Percentiles rank a stretch among this genome's conserved stretches.
Conservation (phyloP, 2,888 invertebrate genomes). For the Melipona beecheii region DNA sequence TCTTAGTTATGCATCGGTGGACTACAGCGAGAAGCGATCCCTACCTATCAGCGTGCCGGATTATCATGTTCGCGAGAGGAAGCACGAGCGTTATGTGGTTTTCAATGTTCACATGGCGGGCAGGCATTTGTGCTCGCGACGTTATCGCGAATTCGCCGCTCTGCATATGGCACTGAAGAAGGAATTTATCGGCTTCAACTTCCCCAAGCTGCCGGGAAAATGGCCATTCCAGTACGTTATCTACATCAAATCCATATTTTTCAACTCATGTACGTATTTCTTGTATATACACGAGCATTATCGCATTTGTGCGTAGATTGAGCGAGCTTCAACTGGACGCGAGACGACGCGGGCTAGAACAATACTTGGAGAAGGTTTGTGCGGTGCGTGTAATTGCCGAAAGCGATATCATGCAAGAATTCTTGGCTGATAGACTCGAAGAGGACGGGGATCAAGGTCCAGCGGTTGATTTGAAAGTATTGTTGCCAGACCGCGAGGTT, state of each 20-base stretch:
- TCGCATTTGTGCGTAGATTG: constrained; percentile 84
- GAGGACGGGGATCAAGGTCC: constrained; percentile 91
- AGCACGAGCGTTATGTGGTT: constrained; percentile 95
- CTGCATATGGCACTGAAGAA: constrained; percentile 95
- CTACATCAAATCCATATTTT: neutral
- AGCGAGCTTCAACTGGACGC: constrained; percentile 99
- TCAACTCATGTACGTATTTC: accelerated
- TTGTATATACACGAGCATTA: neutral
- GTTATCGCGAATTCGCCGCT: constrained; percentile 97
- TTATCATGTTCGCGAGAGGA: constrained; percentile 94
- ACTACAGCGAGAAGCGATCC: constrained; percentile 97
- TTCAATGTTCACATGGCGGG: constrained; percentile 99
- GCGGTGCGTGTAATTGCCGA: constrained; percentile 99
- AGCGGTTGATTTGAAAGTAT: constrained; percentile 90
- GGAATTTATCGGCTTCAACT: constrained; percentile 97
- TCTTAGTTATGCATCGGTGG: constrained; percentile 91
- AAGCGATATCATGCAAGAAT: constrained; percentile 98
- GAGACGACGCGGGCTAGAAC: constrained; percentile 96
- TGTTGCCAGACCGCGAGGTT: constrained; percentile 96
- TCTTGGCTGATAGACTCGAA: constrained; percentile 94
- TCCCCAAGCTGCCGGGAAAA: constrained; percentile 98
- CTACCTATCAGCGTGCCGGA: constrained; percentile 96
- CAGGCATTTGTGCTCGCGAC: constrained; percentile 96
- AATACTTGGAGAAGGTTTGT: constrained; percentile 99
- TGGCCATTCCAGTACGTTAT: constrained; percentile 94